Percentiles rank a stretch among this genome's conserved stretches.
Evolutionary conservation across 1,140 invertebrate species (phyloP).

Genomic region (Schmidtea mediterranea): DNA sequence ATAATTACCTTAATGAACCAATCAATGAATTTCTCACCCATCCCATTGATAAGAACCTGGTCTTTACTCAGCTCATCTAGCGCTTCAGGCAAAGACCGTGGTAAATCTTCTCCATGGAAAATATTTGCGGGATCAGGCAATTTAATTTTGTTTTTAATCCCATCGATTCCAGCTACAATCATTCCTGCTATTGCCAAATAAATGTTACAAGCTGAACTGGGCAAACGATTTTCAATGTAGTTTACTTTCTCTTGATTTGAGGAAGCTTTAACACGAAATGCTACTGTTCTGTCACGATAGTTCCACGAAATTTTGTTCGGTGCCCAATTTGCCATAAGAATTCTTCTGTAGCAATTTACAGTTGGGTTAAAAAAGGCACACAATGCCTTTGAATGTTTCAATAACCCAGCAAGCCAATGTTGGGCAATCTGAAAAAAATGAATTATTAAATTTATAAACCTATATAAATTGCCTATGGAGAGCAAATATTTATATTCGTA

Average conservation of each 20-base stretch:
- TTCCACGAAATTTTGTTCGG: slow-evolving; percentile 6
- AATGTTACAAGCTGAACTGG: slow-evolving; percentile 7
- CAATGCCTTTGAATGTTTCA: slow-evolving; percentile 8
- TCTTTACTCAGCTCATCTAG: slow-evolving; percentile 9
- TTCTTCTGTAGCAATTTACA: slow-evolving; percentile 9
- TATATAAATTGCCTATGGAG: too few relatives aligned
- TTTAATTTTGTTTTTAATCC: slow-evolving; percentile 7
- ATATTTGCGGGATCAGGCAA: background rate
- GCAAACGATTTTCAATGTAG: slow-evolving; percentile 9
- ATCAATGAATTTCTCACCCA: slow-evolving; percentile 9
- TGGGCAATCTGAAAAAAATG: too few relatives aligned
- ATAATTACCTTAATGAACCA: slow-evolving; percentile 7
- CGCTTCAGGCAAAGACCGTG: slow-evolving; percentile 9
- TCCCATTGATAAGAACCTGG: slow-evolving; percentile 8
- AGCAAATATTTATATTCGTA: too few relatives aligned
- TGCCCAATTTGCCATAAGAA: slow-evolving; percentile 5
- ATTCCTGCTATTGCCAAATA: slow-evolving; percentile 9
- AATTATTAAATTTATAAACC: too few relatives aligned
- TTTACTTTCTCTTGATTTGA: slow-evolving; percentile 1
- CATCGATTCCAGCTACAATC: slow-evolving; percentile 10
- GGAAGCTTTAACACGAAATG: slow-evolving; percentile 8
- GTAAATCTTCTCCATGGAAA: slow-evolving; percentile 3
- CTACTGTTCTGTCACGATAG: slow-evolving; percentile 6
- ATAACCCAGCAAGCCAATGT: slow-evolving; percentile 9
- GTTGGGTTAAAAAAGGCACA: slow-evolving; percentile 8